phyloP scores from a whole-genome alignment of 2,113 vertebrate species.

The Thamnaconus septentrionalis region DNA sequence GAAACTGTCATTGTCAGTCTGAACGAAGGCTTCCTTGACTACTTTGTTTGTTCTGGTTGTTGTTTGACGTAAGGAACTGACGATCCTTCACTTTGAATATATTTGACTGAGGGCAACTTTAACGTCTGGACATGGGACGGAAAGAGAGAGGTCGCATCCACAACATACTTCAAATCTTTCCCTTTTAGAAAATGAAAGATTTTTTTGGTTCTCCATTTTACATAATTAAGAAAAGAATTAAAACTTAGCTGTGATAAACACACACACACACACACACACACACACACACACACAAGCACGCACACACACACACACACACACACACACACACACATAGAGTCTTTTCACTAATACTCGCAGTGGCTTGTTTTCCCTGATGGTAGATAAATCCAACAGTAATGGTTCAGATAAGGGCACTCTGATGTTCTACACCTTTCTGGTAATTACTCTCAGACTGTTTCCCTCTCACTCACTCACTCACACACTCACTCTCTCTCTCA shows the following conservation, averaged over 20 bases:
- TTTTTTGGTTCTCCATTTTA: conserved; percentile 15
- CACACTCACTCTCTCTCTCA: too few relatives aligned
- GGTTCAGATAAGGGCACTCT: conserved; percentile 48
- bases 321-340: background rate
- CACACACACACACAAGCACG: too few relatives aligned
- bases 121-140: too few relatives aligned
- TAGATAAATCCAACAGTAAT: conserved; percentile 45
- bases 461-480: too few relatives aligned
- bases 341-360: conserved; percentile 9
- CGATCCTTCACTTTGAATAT: too few relatives aligned
- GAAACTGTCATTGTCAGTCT: too few relatives aligned
- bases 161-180: background rate
- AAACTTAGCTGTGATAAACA: conserved; percentile 11
- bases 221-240: conserved; percentile 5
- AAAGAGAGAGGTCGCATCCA: background rate
- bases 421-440: conserved; percentile 46
- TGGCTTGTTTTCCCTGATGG: conserved; percentile 40
- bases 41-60: too few relatives aligned
- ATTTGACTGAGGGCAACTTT: too few relatives aligned
- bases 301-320: too few relatives aligned
- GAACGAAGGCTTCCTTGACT: too few relatives aligned
- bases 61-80: too few relatives aligned
- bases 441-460: conserved; percentile 40
- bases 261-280: too few relatives aligned
- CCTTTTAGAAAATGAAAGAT: background rate